Evolutionary conservation across 53 echinoderm and acorn worm species (phyloP), one percentile per base, ranked within the genome.

Genomic region (Pentamera pediparva): DNA sequence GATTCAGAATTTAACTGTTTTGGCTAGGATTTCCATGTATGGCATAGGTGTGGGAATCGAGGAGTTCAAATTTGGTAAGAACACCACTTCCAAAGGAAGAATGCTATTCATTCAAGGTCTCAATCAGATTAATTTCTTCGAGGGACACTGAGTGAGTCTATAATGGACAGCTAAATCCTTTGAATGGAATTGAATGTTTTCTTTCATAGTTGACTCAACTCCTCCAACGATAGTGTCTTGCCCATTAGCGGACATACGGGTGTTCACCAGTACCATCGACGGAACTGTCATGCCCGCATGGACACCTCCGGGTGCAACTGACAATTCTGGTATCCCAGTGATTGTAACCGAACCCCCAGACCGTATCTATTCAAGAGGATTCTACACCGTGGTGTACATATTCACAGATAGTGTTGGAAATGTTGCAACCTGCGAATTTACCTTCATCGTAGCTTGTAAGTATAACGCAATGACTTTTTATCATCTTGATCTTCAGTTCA

Each of bases 331-430:
- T 3, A 61, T 56, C 15, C 52, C 53, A 35, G 60, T 54, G 13
- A 55, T 59, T 13, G 77, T 85, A 61, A 76, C 70, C 18, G 51
- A 75, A 27, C 24, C 34, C 37, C 79, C 82, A 0, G 82, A 78
- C 27, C 39, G 78, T 2, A 72, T 64, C 36, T 89, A 89, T 21
- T 3, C 54, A 13, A 79, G 85, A 10, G 92, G 92, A 37, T 76
- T 75, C n/a, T 54, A 69, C 35, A 25, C 33, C 20, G 89, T 92
- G 22, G 22, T 52, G 1, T 92, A 92, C 76, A 76, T 76, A 2
- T 88, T 88, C 39, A 56, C 59, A 2, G 92, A 92, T 61, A 61
- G 75, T 1, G 76, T 81, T 37, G 82, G 77, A 13, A 92, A 92
- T 38, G 24, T 25, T 31, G 79, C 53, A 8, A 53, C 36, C 17